A percentile compares a stretch with the other conserved stretches of the same genome.
Evolutionary conservation across 2,888 invertebrate genomes (phyloP).

Genomic region (Girardia tigrina): DNA sequence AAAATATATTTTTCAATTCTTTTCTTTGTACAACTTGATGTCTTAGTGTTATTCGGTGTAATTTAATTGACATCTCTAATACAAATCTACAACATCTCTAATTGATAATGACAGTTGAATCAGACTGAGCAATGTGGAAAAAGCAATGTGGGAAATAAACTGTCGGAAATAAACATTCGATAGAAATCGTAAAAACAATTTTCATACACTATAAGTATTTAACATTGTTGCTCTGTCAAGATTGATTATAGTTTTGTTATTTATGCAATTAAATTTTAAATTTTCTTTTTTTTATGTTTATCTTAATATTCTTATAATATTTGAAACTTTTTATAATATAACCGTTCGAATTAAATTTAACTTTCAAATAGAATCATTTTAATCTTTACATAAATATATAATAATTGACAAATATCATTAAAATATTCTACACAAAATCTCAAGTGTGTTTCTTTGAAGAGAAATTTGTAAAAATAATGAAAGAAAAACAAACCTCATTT

Average conservation of each 20-base stretch:
- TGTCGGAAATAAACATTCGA: slow-evolving; percentile 23
- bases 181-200: too few species aligned
- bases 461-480: too few species aligned
- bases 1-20: neutral
- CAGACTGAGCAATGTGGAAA: slow-evolving; percentile 15
- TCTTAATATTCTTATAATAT: neutral
- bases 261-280: slow-evolving; percentile 4
- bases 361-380: too few species aligned
- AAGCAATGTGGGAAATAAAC: slow-evolving; percentile 16
- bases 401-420: too few species aligned
- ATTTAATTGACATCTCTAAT: slow-evolving; percentile 23
- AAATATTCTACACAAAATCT: too few species aligned
- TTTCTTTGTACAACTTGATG: neutral
- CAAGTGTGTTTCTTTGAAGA: too few species aligned
- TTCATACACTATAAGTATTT: too few species aligned
- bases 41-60: slow-evolving; percentile 9
- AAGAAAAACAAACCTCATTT: too few species aligned
- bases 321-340: too few species aligned
- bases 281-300: neutral
- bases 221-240: slow-evolving; percentile 7
- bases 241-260: neutral
- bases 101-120: slow-evolving; percentile 19
- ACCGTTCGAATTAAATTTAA: too few species aligned
- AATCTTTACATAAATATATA: too few species aligned
- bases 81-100: slow-evolving; percentile 16